A percentile compares a stretch with the other conserved stretches of the same genome.
These are phyloP conservation scores for Brachionus calyciflorus DNA, from an alignment of 1,140 invertebrate species.

Conservation along the genomic window DNA sequence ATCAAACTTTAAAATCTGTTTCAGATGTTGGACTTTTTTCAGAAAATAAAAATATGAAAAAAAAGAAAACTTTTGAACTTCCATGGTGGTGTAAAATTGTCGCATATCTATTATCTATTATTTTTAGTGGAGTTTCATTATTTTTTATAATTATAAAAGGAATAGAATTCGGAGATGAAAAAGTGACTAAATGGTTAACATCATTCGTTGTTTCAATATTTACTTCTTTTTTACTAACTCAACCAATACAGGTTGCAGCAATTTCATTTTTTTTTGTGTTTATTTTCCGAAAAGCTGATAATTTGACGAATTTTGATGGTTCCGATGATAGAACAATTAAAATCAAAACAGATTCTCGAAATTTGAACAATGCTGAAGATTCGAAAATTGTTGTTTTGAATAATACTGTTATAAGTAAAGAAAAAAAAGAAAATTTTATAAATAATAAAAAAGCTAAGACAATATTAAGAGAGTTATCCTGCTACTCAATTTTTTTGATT, in stretches of 20 bases:
- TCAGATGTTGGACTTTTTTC: not conserved
- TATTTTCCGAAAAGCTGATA: not conserved
- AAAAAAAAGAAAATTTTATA: conserved; percentile 50
- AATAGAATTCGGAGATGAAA: conserved; percentile 52
- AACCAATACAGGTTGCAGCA: not conserved
- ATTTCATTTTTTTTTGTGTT: not conserved
- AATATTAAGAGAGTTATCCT: conserved; percentile 61
- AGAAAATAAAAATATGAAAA: not conserved
- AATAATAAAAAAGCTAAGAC: conserved; percentile 62
- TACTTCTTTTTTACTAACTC: conserved; percentile 8
- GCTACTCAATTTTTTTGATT: conserved; percentile 62
- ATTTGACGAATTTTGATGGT: conserved; percentile 50
- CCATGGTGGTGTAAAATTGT: conserved; percentile 63
- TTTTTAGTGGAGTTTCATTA: conserved; percentile 59
- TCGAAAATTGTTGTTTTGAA: not conserved
- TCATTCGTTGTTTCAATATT: conserved; percentile 6
- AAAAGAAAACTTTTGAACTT: conserved; percentile 52
- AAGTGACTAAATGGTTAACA: conserved; percentile 28
- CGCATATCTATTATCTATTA: conserved; percentile 62
- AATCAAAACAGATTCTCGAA: conserved; percentile 51
- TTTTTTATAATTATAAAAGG: conserved; percentile 65
- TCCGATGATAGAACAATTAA: not conserved
- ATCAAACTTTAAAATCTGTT: not conserved
- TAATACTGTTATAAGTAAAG: conserved; percentile 47
- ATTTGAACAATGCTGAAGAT: conserved; percentile 3